Conservation (phyloP, 2,888 invertebrate genomes). For the Zonitis immaculata region DNA sequence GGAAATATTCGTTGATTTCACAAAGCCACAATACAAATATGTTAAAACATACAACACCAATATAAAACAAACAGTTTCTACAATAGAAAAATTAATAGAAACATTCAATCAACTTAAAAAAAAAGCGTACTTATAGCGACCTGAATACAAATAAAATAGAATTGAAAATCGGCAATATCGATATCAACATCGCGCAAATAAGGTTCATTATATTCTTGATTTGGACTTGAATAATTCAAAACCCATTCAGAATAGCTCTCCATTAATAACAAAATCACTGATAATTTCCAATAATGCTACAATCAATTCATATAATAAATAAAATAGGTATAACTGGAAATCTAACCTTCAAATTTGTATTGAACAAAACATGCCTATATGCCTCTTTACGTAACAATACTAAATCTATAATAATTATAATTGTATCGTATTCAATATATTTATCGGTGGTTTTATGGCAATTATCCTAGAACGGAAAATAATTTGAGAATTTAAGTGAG, state of each 20-base stretch:
- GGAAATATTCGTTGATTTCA: not conserved
- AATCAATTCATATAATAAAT: constrained; percentile 12
- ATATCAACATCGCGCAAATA: constrained; percentile 30
- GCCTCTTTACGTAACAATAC: constrained; percentile 76
- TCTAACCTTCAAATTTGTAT: constrained; percentile 71
- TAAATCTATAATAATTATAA: constrained; percentile 80
- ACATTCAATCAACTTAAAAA: no score
- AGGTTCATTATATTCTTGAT: constrained; percentile 22
- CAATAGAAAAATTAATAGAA: constrained; percentile 28
- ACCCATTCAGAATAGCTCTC: constrained; percentile 76
- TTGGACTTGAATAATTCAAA: constrained; percentile 28
- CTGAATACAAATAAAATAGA: constrained; percentile 37
- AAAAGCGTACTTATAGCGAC: constrained; percentile 33
- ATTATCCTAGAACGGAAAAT: constrained; percentile 56
- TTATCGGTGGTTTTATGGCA: constrained; percentile 79
- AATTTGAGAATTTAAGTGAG: not conserved
- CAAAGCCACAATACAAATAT: not conserved
- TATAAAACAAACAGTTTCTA: constrained; percentile 37
- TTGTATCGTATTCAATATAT: constrained; percentile 88
- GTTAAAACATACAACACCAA: constrained; percentile 34
- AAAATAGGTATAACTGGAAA: not conserved
- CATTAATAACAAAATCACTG: constrained; percentile 69
- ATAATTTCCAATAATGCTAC: constrained; percentile 60
- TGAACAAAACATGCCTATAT: constrained; percentile 80
- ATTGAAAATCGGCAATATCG: constrained; percentile 38